A percentile compares a stretch with the other conserved stretches of the same genome.
phyloP scores from a whole-genome alignment of 1,140 invertebrate species.

The Lasaia peninsularis region DNA sequence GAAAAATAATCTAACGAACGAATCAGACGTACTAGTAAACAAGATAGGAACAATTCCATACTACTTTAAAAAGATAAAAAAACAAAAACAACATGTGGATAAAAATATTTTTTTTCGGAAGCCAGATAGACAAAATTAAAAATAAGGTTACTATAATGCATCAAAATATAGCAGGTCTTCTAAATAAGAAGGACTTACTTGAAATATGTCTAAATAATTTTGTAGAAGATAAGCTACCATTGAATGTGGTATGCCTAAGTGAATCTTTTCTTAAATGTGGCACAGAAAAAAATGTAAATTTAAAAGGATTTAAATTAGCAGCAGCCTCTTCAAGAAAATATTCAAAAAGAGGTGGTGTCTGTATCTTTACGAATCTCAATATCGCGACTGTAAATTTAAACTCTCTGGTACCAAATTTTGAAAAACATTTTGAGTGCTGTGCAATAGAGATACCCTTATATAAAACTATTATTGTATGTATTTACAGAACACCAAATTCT shows the following conservation, averaged over 20 bases:
- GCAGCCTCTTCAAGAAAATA: slow-evolving; percentile 20
- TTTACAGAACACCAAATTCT: slow-evolving; percentile 20
- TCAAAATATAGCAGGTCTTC: slow-evolving; percentile 18
- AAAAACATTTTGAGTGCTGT: slow-evolving; percentile 21
- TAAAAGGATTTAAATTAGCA: slow-evolving; percentile 17
- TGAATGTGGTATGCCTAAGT: slow-evolving; percentile 20
- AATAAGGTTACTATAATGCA: slow-evolving; percentile 8
- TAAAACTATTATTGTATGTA: slow-evolving; percentile 22
- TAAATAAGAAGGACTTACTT: slow-evolving; percentile 12
- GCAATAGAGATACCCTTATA: slow-evolving; percentile 16
- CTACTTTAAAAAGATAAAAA: background rate
- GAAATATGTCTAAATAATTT: slow-evolving; percentile 10
- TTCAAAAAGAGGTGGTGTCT: slow-evolving; percentile 17
- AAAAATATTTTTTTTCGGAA: slow-evolving; percentile 12
- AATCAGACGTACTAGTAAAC: background rate
- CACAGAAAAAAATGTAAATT: slow-evolving; percentile 14
- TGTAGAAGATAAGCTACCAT: background rate
- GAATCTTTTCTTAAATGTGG: slow-evolving; percentile 24
- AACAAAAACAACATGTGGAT: background rate
- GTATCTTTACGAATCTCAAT: slow-evolving; percentile 21
- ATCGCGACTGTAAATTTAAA: slow-evolving; percentile 8
- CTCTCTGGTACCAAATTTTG: background rate
- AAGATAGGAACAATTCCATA: background rate
- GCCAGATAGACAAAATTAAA: background rate
- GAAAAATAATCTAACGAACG: background rate